Evolutionary conservation across 1,140 invertebrate genomes (phyloP).

Genomic region (Hermetia illucens): DNA sequence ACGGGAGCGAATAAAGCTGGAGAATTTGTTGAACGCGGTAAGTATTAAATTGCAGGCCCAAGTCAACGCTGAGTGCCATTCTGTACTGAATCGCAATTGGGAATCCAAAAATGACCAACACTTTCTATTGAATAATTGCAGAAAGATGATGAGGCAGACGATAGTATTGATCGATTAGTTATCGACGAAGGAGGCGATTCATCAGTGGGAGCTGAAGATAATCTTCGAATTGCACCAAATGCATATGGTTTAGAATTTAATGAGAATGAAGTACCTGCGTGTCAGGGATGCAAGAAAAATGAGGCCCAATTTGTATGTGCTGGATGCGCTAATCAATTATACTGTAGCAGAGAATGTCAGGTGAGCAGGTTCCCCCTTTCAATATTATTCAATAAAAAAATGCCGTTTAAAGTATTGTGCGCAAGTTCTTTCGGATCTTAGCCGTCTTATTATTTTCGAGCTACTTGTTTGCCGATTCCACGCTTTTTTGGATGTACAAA

Average conservation of each 20-base stretch:
- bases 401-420: neutral
- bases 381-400: neutral
- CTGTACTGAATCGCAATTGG: slow-evolving; percentile 1
- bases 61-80: neutral
- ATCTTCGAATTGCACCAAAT: slow-evolving; percentile 10
- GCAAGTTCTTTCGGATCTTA: neutral
- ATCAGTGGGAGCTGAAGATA: slow-evolving; percentile 12
- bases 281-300: slow-evolving; percentile 64
- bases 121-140: slow-evolving; percentile 2
- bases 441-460: too few species aligned
- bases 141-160: slow-evolving; percentile 41
- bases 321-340: slow-evolving; percentile 79
- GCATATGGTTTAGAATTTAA: slow-evolving; percentile 20
- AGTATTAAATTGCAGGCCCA: neutral
- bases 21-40: slow-evolving; percentile 1
- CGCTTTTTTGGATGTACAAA: too few species aligned
- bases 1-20: neutral
- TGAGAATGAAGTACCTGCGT: slow-evolving; percentile 44
- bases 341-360: slow-evolving; percentile 78
- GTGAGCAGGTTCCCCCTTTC: slow-evolving; percentile 31
- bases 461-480: too few species aligned
- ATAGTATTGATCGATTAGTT: slow-evolving; percentile 38
- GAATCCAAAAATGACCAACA: neutral
- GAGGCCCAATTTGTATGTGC: slow-evolving; percentile 73
- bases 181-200: slow-evolving; percentile 46